Percentiles rank a stretch among this genome's conserved stretches.
Conservation (phyloP, 92 coral and sea anemone species). For the Nematostella vectensis region DNA sequence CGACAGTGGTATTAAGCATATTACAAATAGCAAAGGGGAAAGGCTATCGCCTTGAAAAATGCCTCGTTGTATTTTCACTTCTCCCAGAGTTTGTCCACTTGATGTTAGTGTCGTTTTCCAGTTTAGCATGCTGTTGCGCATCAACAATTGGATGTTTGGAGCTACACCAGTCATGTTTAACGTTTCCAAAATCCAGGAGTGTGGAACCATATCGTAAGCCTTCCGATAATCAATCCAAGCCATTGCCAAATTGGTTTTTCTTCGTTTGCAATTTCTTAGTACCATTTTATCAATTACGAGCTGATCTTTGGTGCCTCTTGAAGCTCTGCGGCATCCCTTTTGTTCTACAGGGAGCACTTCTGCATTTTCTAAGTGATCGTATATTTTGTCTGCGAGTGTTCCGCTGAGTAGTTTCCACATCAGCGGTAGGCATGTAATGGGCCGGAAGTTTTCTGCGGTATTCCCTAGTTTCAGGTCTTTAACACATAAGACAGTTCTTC, state of each 20-base stretch:
- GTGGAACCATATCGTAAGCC: slow-evolving; percentile 29
- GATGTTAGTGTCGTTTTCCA: slow-evolving; percentile 28
- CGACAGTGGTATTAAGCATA: slow-evolving; percentile 16
- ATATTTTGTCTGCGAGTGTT: slow-evolving; percentile 11
- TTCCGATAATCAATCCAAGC: slow-evolving; percentile 31
- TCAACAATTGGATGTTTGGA: background rate
- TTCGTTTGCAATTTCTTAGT: slow-evolving; percentile 15
- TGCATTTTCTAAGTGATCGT: slow-evolving; percentile 8
- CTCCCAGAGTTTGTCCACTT: slow-evolving; percentile 7
- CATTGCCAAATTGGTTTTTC: slow-evolving; percentile 14
- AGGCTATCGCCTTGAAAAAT: slow-evolving; percentile 24
- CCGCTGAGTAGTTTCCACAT: slow-evolving; percentile 25
- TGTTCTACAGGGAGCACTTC: slow-evolving; percentile 19
- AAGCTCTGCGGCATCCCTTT: slow-evolving; percentile 15
- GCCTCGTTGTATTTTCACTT: slow-evolving; percentile 11
- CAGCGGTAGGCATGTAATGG: slow-evolving; percentile 18
- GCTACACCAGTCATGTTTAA: background rate
- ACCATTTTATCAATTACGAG: slow-evolving; percentile 27
- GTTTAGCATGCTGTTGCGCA: slow-evolving; percentile 19
- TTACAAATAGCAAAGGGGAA: slow-evolving; percentile 16
- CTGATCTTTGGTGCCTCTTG: slow-evolving; percentile 29
- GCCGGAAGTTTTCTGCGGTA: slow-evolving; percentile 13
- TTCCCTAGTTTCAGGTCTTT: slow-evolving; percentile 22
- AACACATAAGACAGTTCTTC: slow-evolving; percentile 20
- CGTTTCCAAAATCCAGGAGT: slow-evolving; percentile 26